Evolutionary conservation across 2,888 invertebrate species (phyloP).

Genomic region (Campoletis raptor): DNA sequence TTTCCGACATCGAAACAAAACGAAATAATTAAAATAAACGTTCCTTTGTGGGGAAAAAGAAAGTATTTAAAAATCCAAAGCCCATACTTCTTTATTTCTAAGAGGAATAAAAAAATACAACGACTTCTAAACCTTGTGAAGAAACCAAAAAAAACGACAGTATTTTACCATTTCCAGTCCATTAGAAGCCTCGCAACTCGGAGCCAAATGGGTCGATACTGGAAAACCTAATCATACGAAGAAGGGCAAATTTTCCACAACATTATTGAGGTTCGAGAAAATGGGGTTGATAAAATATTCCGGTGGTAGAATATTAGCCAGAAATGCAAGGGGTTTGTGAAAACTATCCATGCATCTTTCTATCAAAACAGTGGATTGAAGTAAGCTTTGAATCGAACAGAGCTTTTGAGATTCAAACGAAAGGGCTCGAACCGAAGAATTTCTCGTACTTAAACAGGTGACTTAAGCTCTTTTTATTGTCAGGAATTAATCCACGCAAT

Average conservation of each 20-base stretch:
- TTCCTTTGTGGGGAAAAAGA: not conserved
- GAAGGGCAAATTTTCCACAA: not conserved
- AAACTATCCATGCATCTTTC: conserved; percentile 16
- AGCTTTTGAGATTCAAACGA: not conserved
- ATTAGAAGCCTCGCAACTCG: not conserved
- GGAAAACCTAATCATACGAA: not conserved
- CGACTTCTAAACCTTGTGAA: not conserved
- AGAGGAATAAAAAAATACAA: not conserved
- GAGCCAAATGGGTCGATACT: not conserved
- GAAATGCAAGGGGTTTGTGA: not conserved
- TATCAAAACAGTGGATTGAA: not conserved
- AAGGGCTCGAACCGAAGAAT: not conserved
- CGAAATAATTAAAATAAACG: not conserved
- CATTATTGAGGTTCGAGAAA: not conserved
- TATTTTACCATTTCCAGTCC: not conserved
- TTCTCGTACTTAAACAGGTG: not conserved
- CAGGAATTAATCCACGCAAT: not conserved
- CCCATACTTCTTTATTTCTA: not conserved
- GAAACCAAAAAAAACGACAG: not conserved
- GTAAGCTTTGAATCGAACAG: not conserved
- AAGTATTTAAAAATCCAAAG: not conserved
- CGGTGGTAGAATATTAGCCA: conserved; percentile 19
- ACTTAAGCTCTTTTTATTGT: not conserved
- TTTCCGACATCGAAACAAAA: not conserved
- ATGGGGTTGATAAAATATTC: conserved; percentile 11